Conservation (phyloP, 2,888 invertebrate genomes). For the Polymixis flavicincta region DNA sequence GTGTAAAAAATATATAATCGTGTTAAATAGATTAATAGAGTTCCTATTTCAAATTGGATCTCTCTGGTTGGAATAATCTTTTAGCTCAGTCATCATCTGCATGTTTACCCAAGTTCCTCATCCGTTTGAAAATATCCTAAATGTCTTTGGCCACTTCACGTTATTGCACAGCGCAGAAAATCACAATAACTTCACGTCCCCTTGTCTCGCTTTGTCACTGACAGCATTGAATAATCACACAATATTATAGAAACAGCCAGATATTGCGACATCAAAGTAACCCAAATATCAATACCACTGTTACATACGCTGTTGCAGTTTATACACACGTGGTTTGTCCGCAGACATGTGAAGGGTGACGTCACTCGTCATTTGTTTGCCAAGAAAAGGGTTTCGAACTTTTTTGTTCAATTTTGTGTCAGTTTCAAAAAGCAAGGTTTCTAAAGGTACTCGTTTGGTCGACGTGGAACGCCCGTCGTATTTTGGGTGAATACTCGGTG, state of each 20-base stretch:
- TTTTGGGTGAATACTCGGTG: background rate
- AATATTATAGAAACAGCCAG: background rate
- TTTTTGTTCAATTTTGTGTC: constrained; percentile 37
- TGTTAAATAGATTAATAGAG: too few species aligned
- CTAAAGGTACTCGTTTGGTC: background rate
- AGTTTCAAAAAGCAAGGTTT: constrained; percentile 25
- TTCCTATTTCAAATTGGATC: too few species aligned
- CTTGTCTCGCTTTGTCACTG: background rate
- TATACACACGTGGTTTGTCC: background rate
- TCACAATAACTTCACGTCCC: background rate
- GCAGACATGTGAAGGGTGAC: constrained; percentile 3
- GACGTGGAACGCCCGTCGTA: background rate
- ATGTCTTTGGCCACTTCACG: background rate
- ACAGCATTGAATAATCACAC: background rate
- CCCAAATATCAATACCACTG: background rate
- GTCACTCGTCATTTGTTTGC: constrained; percentile 36
- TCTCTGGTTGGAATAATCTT: too few species aligned
- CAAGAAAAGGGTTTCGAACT: constrained; percentile 31
- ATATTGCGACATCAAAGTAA: constrained; percentile 3
- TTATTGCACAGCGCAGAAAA: too few species aligned
- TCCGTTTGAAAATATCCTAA: background rate
- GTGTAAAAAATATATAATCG: too few species aligned
- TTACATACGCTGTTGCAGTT: constrained; percentile 4
- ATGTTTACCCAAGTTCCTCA: too few species aligned
- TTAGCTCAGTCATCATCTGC: too few species aligned